Base-by-base conservation (phyloP, 2,797 vertebrate species). In the Falco concolor region DNA sequence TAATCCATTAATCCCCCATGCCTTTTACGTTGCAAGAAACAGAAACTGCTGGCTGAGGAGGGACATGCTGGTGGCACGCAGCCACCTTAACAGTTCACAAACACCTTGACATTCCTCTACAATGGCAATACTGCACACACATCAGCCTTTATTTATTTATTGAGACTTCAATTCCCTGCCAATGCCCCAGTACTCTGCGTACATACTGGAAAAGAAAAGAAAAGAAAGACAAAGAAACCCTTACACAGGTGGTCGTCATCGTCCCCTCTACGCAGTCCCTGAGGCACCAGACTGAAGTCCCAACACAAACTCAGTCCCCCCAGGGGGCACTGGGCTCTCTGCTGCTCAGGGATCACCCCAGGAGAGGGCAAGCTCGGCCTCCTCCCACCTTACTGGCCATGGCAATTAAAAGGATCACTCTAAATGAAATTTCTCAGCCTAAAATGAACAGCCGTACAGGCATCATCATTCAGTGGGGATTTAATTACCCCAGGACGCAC, bases 11-110 rank as follows among this genome's bases (percentile, higher is more conserved):
- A 65, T 65, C 52, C 56, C 17, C 36, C 2, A 1, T 40, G 38
- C 23, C 25, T 44, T 57, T 28, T 27, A 40, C 32, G 24, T 9
- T 1, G 2, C 53, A 70, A 54, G 24, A 91, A 45, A 28, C 32
- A 20, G 36, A 89, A 81, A 38, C 32, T 36, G 36, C 23, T 42
- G 65, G 15, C 47, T 61, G 30, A 59, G 10, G 6, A 59, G 30
- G 32, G 69, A 44, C 52, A 24, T 0, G 4, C 22, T 8, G 10
- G 18, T 0, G 1, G 49, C 30, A 77, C 1, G 2, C 9, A 27
- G 25, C n/a, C 64, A 79, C 12, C 67, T 24, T 61, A 64, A 52
- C 52, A 59, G 32, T 12, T 67, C 5, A 3, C 21, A n/a, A 75
- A 40, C 52, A 57, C 2, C 70, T n/a, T 68, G 61, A 52, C 0